A percentile compares a stretch with the other conserved stretches of the same genome.
Conservation (phyloP, 1,140 invertebrate species). For the Myzus persicae region DNA sequence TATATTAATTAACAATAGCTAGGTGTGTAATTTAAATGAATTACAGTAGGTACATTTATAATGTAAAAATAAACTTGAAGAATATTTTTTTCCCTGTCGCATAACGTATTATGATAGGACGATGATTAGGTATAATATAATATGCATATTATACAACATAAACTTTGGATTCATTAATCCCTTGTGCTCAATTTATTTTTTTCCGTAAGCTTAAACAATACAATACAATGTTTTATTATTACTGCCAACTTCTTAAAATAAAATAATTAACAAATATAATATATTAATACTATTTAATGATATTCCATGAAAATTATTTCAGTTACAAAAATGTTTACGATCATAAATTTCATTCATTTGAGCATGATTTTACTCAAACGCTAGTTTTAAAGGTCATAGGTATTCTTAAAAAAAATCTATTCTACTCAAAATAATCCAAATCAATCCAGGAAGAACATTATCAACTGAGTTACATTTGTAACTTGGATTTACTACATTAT, state of each 20-base stretch:
- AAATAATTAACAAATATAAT: background rate
- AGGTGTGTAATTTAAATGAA: slow-evolving; percentile 6
- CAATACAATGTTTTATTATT: background rate
- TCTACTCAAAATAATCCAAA: background rate
- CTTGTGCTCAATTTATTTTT: background rate
- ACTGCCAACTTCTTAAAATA: background rate
- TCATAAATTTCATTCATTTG: background rate
- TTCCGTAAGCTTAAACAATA: background rate
- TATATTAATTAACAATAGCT: slow-evolving; percentile 15
- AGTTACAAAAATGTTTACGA: background rate
- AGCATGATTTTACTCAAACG: background rate
- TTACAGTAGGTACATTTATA: background rate
- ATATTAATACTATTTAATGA: background rate
- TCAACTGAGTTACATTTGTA: background rate
- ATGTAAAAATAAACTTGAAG: slow-evolving; percentile 1
- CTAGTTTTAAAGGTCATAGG: background rate
- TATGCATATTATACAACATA: background rate
- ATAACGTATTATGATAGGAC: background rate
- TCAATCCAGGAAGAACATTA: background rate
- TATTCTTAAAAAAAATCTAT: too few relatives aligned
- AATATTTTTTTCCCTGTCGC: background rate
- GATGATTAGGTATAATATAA: too few relatives aligned
- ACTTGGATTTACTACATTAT: background rate
- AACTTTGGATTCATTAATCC: background rate
- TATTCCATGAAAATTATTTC: background rate